Evolutionary conservation across 2,113 vertebrate species (phyloP).

Genomic region (Hepsetus odoe): DNA sequence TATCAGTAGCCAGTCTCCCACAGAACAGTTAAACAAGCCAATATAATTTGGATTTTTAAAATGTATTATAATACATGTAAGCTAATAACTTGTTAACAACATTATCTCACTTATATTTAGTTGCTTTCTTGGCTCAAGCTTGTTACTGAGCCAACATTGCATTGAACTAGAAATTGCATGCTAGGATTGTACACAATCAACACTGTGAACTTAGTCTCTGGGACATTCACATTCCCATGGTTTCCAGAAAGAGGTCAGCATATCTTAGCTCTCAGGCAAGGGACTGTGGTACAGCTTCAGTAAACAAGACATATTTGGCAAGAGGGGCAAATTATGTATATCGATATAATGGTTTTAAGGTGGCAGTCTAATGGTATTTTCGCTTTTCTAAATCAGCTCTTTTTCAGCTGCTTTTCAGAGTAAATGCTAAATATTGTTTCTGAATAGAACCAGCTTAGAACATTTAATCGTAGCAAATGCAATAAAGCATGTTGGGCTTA

Average conservation of each 20-base stretch:
- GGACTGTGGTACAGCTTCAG: background rate
- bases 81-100: background rate
- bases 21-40: slow-evolving; percentile 16
- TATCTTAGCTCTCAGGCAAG: background rate
- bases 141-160: background rate
- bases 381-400: too few relatives aligned
- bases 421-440: too few relatives aligned
- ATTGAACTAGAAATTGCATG: background rate
- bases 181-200: background rate
- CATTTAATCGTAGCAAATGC: too few relatives aligned
- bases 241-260: slow-evolving; percentile 6
- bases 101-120: background rate
- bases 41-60: background rate
- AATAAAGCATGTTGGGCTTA: too few relatives aligned
- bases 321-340: background rate
- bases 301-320: background rate
- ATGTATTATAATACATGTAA: background rate
- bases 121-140: background rate
- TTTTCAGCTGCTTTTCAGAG: too few relatives aligned
- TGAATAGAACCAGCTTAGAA: too few relatives aligned
- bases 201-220: background rate
- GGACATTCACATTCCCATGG: background rate
- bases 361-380: too few relatives aligned
- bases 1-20: slow-evolving; percentile 64
- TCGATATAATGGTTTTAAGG: too few relatives aligned